Evolutionary conservation across 1,140 invertebrate species (phyloP).

Genomic region (Antheraea pernyi): DNA sequence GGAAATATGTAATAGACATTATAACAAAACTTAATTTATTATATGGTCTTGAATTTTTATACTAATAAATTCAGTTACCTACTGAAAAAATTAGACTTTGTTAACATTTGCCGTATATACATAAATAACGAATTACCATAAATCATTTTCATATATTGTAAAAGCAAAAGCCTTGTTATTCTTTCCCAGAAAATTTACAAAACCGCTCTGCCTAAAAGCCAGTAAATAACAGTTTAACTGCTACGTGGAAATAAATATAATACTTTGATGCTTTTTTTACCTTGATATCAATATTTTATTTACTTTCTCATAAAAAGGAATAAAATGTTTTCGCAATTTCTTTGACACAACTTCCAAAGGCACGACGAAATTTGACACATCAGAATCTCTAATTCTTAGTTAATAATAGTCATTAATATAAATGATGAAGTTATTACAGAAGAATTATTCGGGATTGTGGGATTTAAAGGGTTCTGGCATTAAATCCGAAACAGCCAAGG

Average conservation of each 20-base stretch:
- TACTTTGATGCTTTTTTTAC: background rate
- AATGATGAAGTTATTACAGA: too few species aligned
- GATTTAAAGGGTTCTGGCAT: too few species aligned
- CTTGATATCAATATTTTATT: constrained; percentile 3
- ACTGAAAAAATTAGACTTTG: background rate
- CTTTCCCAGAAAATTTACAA: constrained; percentile 7
- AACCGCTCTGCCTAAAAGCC: constrained; percentile 6
- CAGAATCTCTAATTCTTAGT: too few species aligned
- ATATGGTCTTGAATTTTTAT: too few species aligned
- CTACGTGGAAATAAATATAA: background rate
- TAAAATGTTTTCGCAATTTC: background rate
- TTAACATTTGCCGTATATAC: background rate
- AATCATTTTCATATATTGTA: constrained; percentile 1
- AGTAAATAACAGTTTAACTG: constrained; percentile 14
- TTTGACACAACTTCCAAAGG: background rate
- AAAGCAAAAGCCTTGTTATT: constrained; percentile 10
- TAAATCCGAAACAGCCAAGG: too few species aligned
- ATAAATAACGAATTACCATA: constrained; percentile 2
- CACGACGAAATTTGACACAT: too few species aligned
- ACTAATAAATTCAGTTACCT: background rate
- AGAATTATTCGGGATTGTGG: too few species aligned
- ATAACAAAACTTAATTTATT: too few species aligned
- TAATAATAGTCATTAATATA: too few species aligned
- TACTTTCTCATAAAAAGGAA: background rate
- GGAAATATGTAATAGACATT: too few species aligned